A percentile compares a stretch with the other conserved stretches of the same genome.
Evolutionary conservation across 2,797 vertebrate genomes (phyloP).

Genomic region (Esox lucius): DNA sequence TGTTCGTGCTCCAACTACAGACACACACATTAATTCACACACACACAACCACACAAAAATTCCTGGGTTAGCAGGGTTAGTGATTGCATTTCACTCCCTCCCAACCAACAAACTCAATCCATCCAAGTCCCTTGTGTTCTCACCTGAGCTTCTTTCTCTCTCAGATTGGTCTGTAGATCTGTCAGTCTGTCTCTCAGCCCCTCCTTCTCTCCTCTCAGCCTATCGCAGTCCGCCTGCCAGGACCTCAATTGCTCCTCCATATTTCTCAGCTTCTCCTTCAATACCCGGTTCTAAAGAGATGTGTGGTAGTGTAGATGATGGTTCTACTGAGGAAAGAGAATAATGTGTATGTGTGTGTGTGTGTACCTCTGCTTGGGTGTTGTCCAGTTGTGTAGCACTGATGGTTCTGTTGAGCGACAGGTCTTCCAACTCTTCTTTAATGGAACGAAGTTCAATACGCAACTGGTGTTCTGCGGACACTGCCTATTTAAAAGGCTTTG

Average conservation of each 20-base stretch:
- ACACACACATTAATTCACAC: conserved; percentile 15
- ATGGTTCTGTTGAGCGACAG: conserved; percentile 73
- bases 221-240: conserved; percentile 64
- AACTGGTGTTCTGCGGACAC: conserved; percentile 77
- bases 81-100: neutral
- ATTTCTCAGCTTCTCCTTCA: conserved; percentile 66
- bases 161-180: conserved; percentile 66
- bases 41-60: conserved; percentile 3
- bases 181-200: conserved; percentile 60
- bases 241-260: conserved; percentile 65
- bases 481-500: conserved; percentile 57
- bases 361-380: conserved; percentile 74
- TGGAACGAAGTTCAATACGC: conserved; percentile 73
- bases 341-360: neutral
- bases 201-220: conserved; percentile 66
- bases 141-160: conserved; percentile 76
- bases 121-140: conserved; percentile 25
- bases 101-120: neutral
- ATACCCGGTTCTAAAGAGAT: conserved; percentile 66
- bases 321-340: too few relatives aligned
- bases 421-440: conserved; percentile 79
- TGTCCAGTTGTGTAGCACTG: conserved; percentile 71
- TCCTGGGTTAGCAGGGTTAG: neutral
- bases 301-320: neutral
- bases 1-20: conserved; percentile 82